phyloP scores from a whole-genome alignment of 1,140 invertebrate species.

The Drosophila equinoxialis region DNA sequence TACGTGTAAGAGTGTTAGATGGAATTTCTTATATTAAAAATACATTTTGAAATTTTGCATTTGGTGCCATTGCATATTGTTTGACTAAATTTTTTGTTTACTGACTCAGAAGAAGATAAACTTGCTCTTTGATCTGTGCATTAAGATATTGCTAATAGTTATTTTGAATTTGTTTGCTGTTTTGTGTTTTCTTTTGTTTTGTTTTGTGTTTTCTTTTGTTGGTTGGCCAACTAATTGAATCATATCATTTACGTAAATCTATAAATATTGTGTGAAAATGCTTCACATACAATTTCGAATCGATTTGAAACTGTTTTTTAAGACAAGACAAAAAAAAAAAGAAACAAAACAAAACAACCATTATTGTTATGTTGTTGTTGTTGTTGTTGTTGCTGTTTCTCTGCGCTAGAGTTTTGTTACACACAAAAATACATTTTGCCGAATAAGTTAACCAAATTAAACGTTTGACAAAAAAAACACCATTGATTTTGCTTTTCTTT shows the following conservation, averaged over 20 bases:
- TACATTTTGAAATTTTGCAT: constrained; percentile 3
- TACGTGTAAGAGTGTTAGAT: not conserved
- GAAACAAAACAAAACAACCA: constrained; percentile 60
- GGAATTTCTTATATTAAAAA: not conserved
- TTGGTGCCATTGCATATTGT: not conserved
- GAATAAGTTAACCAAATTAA: constrained; percentile 1
- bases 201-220: not conserved
- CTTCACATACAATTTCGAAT: not conserved
- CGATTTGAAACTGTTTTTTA: not conserved
- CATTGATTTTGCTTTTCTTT: constrained; percentile 1
- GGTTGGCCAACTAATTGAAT: not conserved
- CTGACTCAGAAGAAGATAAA: constrained; percentile 24
- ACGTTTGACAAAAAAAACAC: not conserved
- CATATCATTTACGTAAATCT: not conserved
- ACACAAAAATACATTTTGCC: not conserved
- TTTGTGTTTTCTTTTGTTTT: not conserved
- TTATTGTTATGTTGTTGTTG: not conserved
- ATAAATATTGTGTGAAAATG: not conserved
- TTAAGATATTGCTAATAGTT: not conserved
- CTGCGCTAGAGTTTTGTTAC: constrained; percentile 8
- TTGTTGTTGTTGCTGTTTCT: not conserved
- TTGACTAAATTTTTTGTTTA: not conserved
- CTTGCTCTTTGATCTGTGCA: constrained; percentile 1
- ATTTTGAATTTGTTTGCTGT: constrained; percentile 8
- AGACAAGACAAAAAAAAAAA: not conserved